Base-by-base conservation (phyloP, 2,113 vertebrate species). In the Osmerus mordax region DNA sequence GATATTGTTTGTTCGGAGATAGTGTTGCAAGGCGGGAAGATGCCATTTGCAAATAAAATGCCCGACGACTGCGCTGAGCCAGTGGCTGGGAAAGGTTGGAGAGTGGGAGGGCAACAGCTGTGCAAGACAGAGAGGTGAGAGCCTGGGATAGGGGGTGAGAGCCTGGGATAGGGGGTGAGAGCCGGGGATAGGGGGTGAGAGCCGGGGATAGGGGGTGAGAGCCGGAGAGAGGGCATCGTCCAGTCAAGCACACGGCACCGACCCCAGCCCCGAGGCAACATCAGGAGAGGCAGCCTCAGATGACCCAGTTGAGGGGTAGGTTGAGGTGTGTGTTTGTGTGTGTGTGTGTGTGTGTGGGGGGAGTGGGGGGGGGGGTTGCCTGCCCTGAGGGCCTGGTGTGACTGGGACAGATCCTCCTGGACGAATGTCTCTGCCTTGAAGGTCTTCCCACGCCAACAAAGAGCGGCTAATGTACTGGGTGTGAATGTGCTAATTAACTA, bases 331-430 rank as follows among this genome's bases (percentile, higher is more conserved):
- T n/a, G 55, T 19, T n/a, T 18, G 54, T n/a, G 15, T 9, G 15
- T 3, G 54, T n/a, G 15, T 9, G 15, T 15, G 25, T 76, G 59
- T 71, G 67, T 56, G 23, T 23, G 8, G 4, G 25, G 60, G 4
- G 62, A 53, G 69, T 6, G 63, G 67, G 67, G 16, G 1, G 12
- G 15, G 60, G 64, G 36, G 41, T 21, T 66, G 41, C 76, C 71
- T 80, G 74, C 82, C 88, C 82, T 78, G 73, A 77, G 87, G 86
- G 79, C 53, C 72, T 72, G 18, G 79, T 51, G 64, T 28, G 11
- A 66, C 58, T 78, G 74, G 74, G 51, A 18, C 15, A 47, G 41
- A 47, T 47, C 41, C 41, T 47, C 9, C 41, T 47, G 7, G 41
- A 47, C 41, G 2, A 9, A 47, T 47, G 41, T 1, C 41, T 47